phyloP scores from a whole-genome alignment of 2,113 vertebrate genomes.

The Larimichthys crocea region DNA sequence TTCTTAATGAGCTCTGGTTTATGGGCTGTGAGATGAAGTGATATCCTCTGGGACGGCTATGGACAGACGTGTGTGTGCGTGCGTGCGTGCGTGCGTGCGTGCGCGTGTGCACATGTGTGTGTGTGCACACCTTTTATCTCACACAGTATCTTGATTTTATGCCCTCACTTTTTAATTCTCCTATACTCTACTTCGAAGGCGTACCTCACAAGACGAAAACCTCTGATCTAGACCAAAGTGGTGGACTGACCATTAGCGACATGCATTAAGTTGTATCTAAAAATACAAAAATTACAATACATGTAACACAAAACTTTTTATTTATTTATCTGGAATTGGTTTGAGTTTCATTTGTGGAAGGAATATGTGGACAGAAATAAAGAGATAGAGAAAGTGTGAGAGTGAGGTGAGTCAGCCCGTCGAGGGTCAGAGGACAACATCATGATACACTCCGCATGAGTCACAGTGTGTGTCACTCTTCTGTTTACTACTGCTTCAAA shows the following conservation, averaged over 20 bases:
- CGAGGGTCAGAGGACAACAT: neutral
- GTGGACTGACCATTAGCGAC: no score
- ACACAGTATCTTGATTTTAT: no score
- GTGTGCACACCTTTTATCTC: neutral
- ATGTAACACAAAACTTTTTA: no score
- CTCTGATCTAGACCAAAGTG: no score
- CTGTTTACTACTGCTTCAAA: neutral
- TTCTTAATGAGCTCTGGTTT: constrained; percentile 38
- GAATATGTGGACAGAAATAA: neutral
- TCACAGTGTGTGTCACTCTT: neutral
- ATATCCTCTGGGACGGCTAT: constrained; percentile 11
- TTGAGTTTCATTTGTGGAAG: neutral
- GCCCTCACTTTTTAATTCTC: no score
- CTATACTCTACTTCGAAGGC: no score
- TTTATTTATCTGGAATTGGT: no score
- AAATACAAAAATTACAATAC: no score
- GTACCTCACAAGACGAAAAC: no score
- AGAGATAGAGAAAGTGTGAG: neutral
- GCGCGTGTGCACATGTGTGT: constrained; percentile 7
- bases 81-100: constrained; percentile 8
- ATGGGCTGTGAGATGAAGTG: constrained; percentile 36
- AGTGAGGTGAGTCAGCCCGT: neutral
- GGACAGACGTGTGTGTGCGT: neutral
- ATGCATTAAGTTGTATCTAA: no score
- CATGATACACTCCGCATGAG: neutral